Base-by-base conservation (phyloP, 2,888 invertebrate species). In the Anorthoa munda region DNA sequence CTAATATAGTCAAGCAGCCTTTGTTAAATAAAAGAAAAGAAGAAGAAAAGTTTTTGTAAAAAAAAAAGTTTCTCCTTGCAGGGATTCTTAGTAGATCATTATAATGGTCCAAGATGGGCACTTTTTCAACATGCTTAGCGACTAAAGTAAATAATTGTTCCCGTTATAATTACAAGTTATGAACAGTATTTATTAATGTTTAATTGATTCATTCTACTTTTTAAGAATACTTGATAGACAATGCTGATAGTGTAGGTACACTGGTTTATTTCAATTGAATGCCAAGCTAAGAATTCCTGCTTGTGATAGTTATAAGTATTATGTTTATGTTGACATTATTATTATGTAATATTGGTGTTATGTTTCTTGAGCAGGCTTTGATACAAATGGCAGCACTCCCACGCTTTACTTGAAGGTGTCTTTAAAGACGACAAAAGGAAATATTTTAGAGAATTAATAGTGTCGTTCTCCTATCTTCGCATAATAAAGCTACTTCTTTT, bases 151-250 rank as follows among this genome's bases (percentile, higher is more conserved):
- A 17, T 65, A 65, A 82, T 72, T 66, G 64, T 68, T 74, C 58
- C 55, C 60, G 48, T 77, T 77, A 75, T 70, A 72, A 67, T 74
- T 79, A 59, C 72, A 61, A 70, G 77, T 75, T 77, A 82, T 70
- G 61, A 70, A 68, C 69, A 75, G 50, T 60, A 78, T 77, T 83
- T 75, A 78, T 72, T 11, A 66, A 72, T 76, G 45, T 39, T 39
- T 70, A 75, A 75, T 81, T 75, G 68, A 77, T 46, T 48, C 69
- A 64, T 63, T 64, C 66, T 58, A 80, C 74, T 76, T 81, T 85
- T 85, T 83, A 83, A 83, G 78, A 86, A 85, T 85, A 56, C 71
- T 73, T 55, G 64, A 64, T 73, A 77, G 46, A 77, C 75, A 84
- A 84, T 83, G 72, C 71, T 67, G 79, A 77, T 75, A 72, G 64